phyloP scores from a whole-genome alignment of 1,140 invertebrate genomes.

The Papilio helenus region DNA sequence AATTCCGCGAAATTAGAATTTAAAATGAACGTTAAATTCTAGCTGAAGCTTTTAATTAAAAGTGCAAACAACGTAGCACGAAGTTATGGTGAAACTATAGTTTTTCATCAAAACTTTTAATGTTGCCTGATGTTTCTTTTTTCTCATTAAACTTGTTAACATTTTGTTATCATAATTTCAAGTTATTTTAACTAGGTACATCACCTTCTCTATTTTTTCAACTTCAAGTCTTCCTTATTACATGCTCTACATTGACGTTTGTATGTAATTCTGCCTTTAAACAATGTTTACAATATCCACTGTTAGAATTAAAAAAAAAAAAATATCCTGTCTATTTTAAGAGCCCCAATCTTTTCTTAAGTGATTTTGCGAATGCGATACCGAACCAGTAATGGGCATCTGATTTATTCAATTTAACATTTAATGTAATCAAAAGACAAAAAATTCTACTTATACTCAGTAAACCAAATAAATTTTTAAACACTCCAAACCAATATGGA shows the following conservation, averaged over 20 bases:
- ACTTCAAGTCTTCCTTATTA: too few species aligned
- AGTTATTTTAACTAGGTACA: not conserved
- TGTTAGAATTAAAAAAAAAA: not conserved
- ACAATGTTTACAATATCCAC: too few species aligned
- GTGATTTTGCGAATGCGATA: not conserved
- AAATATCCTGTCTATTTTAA: not conserved
- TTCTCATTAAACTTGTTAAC: slow-evolving; percentile 16
- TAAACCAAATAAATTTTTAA: not conserved
- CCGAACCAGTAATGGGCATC: not conserved
- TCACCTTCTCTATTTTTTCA: too few species aligned
- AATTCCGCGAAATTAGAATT: not conserved
- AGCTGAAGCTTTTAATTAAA: slow-evolving; percentile 1
- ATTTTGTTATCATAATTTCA: not conserved
- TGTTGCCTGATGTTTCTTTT: not conserved
- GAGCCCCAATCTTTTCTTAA: not conserved
- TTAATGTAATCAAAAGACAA: too few species aligned
- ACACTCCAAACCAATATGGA: not conserved
- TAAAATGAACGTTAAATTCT: slow-evolving; percentile 10
- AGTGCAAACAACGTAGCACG: slow-evolving; percentile 6
- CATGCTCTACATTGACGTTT: too few species aligned
- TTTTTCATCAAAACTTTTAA: slow-evolving; percentile 11
- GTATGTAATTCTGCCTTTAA: not conserved
- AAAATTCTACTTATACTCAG: too few species aligned
- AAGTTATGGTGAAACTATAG: slow-evolving; percentile 8
- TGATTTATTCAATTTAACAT: too few species aligned